Evolutionary conservation across 2,797 vertebrate genomes (phyloP), one percentile per base, ranked within the genome.

Genomic region (Aviceda cuculoides): DNA sequence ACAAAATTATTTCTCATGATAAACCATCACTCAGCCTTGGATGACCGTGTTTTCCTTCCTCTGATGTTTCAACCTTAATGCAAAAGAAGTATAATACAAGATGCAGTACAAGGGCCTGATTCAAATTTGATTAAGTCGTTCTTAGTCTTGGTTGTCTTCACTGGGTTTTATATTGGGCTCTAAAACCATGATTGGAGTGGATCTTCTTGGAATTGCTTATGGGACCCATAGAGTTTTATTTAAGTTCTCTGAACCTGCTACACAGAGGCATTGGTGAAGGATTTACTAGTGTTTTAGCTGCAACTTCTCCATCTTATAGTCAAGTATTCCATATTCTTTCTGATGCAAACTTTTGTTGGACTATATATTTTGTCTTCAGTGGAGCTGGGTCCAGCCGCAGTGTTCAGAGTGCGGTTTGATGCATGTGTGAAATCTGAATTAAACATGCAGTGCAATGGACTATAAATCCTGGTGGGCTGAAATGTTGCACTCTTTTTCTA

Each of bases 351-450:
- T 42, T 40, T 5, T n/a, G 6, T 20, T 65, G 46, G 42, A 14
- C 35, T 53, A 0, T 53, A 0, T 13, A 5, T 40, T 75, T 56
- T 83, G 29, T 42, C 29, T 26, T 53, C 5, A 6, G 50, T 12
- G 31, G 52, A 31, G 78, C n/a, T 61, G 58, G 19, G 20, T 28
- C 46, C 55, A n/a, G 4, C 35, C n/a, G 55, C 9, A 2, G 5
- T 18, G 40, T 16, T 53, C 28, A n/a, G 39, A 21, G 58, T 25
- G 31, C 1, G 9, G 4, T 59, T 82, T 15, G 62, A 29, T 66
- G 53, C 8, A 0, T 8, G 2, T 2, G 40, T 11, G 62, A 63
- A 55, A 50, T 39, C 13, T 18, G 58, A 14, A 10, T 74, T 46
- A 55, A 87, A 52, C 35, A 7, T 16, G 4, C 12, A 14, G 42